Evolutionary conservation across 1,140 invertebrate species (phyloP).

Genomic region (Pygmarrhopalites habei): DNA sequence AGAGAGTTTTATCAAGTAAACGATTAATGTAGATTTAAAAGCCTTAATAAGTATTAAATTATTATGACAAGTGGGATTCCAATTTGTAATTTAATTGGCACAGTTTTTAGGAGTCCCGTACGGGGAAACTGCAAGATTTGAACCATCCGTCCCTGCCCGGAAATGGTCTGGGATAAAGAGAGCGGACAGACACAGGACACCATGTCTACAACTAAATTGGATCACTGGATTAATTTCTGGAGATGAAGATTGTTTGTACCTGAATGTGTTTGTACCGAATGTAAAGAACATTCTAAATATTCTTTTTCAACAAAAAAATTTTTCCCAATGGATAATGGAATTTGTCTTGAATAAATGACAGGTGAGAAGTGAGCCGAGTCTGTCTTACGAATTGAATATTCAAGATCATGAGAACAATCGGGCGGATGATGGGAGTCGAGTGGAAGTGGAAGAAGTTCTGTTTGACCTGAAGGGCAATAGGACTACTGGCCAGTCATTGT

Average conservation of each 20-base stretch:
- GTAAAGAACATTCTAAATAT: constrained; percentile 8
- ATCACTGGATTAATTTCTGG: neutral
- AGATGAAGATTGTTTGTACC: constrained; percentile 16
- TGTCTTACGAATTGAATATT: neutral
- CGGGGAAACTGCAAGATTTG: too few relatives aligned
- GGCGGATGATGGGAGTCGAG: too few relatives aligned
- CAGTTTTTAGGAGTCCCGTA: too few relatives aligned
- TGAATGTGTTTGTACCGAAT: constrained; percentile 20
- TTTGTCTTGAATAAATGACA: neutral
- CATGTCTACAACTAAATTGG: neutral
- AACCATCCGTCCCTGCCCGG: too few relatives aligned
- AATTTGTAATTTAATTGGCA: too few relatives aligned
- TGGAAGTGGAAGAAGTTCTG: neutral
- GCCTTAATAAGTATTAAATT: too few relatives aligned
- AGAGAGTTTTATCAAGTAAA: too few relatives aligned
- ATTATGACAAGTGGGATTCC: too few relatives aligned
- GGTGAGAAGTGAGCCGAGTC: neutral
- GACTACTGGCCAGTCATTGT: neutral
- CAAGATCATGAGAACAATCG: too few relatives aligned
- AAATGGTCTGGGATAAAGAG: neutral
- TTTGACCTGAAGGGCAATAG: neutral
- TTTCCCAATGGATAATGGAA: neutral
- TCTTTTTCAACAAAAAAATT: neutral
- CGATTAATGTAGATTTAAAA: too few relatives aligned
- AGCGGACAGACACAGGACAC: neutral